Conservation (phyloP, 2,888 invertebrate genomes). For the Neria commutata region DNA sequence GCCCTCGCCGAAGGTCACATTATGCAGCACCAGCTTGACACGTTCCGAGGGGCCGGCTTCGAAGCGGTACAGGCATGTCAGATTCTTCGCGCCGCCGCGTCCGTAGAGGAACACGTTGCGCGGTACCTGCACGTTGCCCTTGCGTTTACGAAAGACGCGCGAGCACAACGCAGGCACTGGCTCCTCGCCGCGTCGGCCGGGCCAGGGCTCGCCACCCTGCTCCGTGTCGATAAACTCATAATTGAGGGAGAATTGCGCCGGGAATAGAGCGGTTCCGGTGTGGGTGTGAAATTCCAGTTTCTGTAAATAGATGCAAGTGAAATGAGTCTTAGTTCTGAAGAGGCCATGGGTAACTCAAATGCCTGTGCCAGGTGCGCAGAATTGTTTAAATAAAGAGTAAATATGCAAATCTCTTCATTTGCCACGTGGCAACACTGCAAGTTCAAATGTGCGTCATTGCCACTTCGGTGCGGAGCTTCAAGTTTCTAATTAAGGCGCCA, state of each 20-base stretch:
- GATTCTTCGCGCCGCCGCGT: constrained; percentile 76
- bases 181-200: constrained; percentile 61
- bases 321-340: not conserved
- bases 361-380: too few species aligned
- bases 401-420: too few species aligned
- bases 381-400: too few species aligned
- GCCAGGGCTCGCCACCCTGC: constrained; percentile 73
- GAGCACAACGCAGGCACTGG: constrained; percentile 66
- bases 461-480: too few species aligned
- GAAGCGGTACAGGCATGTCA: constrained; percentile 80
- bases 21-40: constrained; percentile 71
- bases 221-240: constrained; percentile 86
- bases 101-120: constrained; percentile 83
- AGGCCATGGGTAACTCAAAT: not conserved
- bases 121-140: constrained; percentile 70
- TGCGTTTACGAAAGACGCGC: constrained; percentile 70
- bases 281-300: constrained; percentile 67
- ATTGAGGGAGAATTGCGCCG: constrained; percentile 73
- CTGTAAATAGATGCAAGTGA: constrained; percentile 49
- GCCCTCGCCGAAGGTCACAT: constrained; percentile 74
- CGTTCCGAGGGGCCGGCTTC: constrained; percentile 72
- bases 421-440: too few species aligned
- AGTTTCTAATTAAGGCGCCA: too few species aligned
- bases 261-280: constrained; percentile 81
- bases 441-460: too few species aligned